Percentiles rank a stretch among this genome's conserved stretches.
phyloP scores from a whole-genome alignment of 2,797 vertebrate species.

The Anas flavirostris region DNA sequence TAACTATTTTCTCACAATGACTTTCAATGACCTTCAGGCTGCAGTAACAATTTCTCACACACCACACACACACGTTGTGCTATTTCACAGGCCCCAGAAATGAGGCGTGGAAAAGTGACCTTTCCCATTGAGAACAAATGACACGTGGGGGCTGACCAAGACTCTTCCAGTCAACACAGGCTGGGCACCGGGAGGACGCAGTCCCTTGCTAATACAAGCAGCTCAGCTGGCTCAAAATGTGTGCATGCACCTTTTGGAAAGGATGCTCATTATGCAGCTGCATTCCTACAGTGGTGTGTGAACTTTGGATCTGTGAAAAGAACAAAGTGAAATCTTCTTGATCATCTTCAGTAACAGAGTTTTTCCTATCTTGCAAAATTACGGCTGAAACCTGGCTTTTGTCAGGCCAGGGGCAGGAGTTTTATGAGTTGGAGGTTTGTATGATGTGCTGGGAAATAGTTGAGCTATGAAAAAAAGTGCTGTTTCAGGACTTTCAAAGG shows the following conservation, averaged over 20 bases:
- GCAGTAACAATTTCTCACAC: background rate
- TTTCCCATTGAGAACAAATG: background rate
- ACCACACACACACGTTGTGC: accelerated
- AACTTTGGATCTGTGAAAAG: background rate
- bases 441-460: background rate
- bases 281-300: accelerated
- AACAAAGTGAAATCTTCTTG: background rate
- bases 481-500: background rate
- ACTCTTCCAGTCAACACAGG: background rate
- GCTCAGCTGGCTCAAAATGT: background rate
- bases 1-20: background rate
- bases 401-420: background rate
- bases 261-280: background rate
- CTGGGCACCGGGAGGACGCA: accelerated
- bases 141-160: accelerated
- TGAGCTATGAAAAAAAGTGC: background rate
- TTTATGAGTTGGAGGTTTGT: background rate
- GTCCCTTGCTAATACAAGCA: accelerated
- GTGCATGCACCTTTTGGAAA: background rate
- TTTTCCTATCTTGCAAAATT: background rate
- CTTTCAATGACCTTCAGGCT: background rate
- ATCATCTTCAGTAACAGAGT: background rate
- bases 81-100: background rate
- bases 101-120: background rate
- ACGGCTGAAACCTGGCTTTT: background rate